These are phyloP conservation scores for Sisyra terminalis DNA, from an alignment of 2,888 invertebrate species.

Conservation along the genomic window DNA sequence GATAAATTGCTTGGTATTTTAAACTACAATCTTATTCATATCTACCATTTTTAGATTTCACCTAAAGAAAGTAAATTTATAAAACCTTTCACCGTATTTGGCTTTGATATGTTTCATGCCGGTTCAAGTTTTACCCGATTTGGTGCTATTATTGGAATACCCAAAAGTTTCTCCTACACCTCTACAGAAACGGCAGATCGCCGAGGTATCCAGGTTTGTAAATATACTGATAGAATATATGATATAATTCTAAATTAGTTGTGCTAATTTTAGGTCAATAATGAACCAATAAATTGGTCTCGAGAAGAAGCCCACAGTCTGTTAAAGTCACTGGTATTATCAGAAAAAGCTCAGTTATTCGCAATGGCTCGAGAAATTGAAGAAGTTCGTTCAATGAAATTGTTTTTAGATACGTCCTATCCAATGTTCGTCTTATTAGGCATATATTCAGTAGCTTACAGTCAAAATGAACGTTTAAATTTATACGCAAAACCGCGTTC, in stretches of 20 bases:
- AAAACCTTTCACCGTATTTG: slow-evolving; percentile 51
- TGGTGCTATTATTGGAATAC: slow-evolving; percentile 58
- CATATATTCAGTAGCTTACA: slow-evolving; percentile 33
- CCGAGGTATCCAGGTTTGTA: slow-evolving; percentile 33
- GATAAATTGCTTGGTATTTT: background rate
- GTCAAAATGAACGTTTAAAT: slow-evolving; percentile 34
- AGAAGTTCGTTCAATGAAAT: slow-evolving; percentile 38
- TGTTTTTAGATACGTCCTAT: slow-evolving; percentile 36
- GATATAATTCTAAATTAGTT: slow-evolving; percentile 1
- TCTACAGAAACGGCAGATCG: slow-evolving; percentile 36
- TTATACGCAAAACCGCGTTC: slow-evolving; percentile 34
- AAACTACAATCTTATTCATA: slow-evolving; percentile 10
- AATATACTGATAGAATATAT: background rate
- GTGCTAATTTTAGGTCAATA: slow-evolving; percentile 38
- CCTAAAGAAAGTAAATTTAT: slow-evolving; percentile 31
- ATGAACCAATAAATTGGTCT: slow-evolving; percentile 45
- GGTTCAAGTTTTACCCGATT: slow-evolving; percentile 34
- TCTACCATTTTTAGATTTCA: slow-evolving; percentile 28
- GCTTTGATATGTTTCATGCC: slow-evolving; percentile 54
- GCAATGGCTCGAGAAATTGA: slow-evolving; percentile 62
- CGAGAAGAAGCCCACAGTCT: slow-evolving; percentile 43
- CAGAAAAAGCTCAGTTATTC: slow-evolving; percentile 64
- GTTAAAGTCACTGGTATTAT: slow-evolving; percentile 48
- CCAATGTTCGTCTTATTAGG: slow-evolving; percentile 30
- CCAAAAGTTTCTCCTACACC: slow-evolving; percentile 48